phyloP scores from a whole-genome alignment of 2,888 invertebrate genomes.

The Philereme vetulata region DNA sequence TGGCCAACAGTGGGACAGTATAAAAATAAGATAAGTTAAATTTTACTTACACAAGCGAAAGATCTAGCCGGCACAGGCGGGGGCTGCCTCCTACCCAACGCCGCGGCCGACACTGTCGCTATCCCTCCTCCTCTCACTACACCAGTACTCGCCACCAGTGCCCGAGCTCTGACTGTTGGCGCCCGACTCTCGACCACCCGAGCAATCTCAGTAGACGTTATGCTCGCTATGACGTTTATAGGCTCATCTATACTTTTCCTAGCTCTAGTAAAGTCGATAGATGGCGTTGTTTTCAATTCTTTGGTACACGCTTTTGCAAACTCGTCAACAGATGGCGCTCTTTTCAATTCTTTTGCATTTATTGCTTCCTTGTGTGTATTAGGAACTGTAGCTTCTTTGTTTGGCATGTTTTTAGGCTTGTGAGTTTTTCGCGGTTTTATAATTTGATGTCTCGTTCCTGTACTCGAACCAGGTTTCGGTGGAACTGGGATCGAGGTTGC shows the following conservation, averaged over 20 bases:
- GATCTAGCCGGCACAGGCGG: constrained; percentile 56
- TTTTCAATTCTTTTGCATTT: too few species aligned
- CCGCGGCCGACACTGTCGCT: constrained; percentile 27
- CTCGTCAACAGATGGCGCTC: too few species aligned
- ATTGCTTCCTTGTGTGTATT: neutral
- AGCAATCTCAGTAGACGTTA: constrained; percentile 10
- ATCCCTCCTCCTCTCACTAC: constrained; percentile 5
- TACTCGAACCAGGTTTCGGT: neutral
- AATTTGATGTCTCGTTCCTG: neutral
- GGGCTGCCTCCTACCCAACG: constrained; percentile 41
- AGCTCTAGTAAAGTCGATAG: neutral
- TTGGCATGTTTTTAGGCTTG: constrained; percentile 3
- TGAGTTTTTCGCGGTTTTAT: neutral
- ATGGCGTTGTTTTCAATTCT: neutral
- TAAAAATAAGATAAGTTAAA: too few species aligned
- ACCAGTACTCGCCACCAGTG: neutral
- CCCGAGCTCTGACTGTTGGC: neutral
- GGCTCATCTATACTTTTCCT: neutral
- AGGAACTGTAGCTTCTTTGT: neutral
- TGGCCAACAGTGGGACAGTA: too few species aligned
- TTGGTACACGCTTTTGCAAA: neutral
- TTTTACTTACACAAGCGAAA: constrained; percentile 46
- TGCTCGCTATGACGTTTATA: constrained; percentile 15
- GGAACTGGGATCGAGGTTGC: neutral
- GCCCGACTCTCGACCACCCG: neutral